Percentiles rank a stretch among this genome's conserved stretches.
phyloP scores from a whole-genome alignment of 2,113 vertebrate genomes.

The Malurus cyaneus region DNA sequence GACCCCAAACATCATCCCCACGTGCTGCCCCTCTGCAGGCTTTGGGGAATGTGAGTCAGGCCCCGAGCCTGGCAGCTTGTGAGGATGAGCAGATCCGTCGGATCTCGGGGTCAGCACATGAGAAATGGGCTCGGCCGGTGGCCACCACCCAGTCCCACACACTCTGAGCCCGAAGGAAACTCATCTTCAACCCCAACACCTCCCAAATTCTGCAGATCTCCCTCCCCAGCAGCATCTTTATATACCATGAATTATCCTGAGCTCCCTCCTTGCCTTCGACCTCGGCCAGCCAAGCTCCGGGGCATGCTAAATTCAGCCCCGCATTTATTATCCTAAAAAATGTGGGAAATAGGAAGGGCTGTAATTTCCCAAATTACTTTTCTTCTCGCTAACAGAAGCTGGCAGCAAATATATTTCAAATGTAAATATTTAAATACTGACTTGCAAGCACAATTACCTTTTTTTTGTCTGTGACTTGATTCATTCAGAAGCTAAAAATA shows the following conservation, averaged over 20 bases:
- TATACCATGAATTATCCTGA: neutral
- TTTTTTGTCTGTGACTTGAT: neutral
- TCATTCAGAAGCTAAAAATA: slow-evolving; percentile 9
- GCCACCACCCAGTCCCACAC: neutral
- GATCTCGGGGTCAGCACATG: neutral
- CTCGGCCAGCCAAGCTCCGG: neutral
- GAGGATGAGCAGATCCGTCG: neutral
- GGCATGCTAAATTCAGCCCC: slow-evolving; percentile 46
- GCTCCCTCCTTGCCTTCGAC: neutral
- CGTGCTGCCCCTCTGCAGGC: neutral
- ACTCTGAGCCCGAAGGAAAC: neutral
- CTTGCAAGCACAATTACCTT: slow-evolving; percentile 37
- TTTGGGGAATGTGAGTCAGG: neutral
- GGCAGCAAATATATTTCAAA: slow-evolving; percentile 68
- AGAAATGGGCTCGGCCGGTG: neutral
- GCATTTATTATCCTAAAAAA: slow-evolving; percentile 32
- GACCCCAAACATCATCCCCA: neutral
- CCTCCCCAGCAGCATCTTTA: neutral
- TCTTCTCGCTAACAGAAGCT: slow-evolving; percentile 60
- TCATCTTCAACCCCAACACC: neutral
- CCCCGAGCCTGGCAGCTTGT: fast-evolving
- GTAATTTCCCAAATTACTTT: slow-evolving; percentile 55
- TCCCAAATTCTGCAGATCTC: neutral
- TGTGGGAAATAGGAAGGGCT: slow-evolving; percentile 19
- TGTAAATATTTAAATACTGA: slow-evolving; percentile 65